These are phyloP conservation scores for Hymenopus coronatus DNA, from an alignment of 2,888 invertebrate genomes.

Conservation along the genomic window DNA sequence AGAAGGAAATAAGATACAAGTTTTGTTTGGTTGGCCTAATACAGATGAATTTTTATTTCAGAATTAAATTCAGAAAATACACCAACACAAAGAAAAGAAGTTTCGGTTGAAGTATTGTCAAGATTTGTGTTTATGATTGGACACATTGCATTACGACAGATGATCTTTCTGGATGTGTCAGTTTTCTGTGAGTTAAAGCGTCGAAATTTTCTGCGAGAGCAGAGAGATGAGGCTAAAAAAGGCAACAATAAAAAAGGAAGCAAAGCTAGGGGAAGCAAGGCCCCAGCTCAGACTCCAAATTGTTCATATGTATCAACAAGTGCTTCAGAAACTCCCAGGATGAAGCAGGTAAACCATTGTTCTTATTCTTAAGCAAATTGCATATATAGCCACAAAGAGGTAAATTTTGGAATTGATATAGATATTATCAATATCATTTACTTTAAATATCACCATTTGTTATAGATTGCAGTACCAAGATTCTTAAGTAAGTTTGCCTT, in stretches of 20 bases:
- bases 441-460: not conserved
- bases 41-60: no score
- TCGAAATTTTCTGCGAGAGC: conserved; percentile 52
- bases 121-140: conserved; percentile 63
- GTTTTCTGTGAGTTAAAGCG: conserved; percentile 81
- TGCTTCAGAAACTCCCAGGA: conserved; percentile 12
- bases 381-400: no score
- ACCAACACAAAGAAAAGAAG: not conserved
- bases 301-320: not conserved
- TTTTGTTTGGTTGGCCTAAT: no score
- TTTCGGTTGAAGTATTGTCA: not conserved
- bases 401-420: no score
- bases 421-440: no score
- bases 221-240: conserved; percentile 33
- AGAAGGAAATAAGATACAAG: no score
- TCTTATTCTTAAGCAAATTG: no score
- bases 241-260: not conserved
- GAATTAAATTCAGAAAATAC: not conserved
- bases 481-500: no score
- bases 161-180: conserved; percentile 77
- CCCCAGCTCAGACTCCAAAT: not conserved
- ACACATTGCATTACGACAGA: conserved; percentile 71
- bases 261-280: not conserved
- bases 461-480: not conserved
- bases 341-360: not conserved